phyloP scores from a whole-genome alignment of 2,797 vertebrate genomes.

The Artibeus jamaicensis region DNA sequence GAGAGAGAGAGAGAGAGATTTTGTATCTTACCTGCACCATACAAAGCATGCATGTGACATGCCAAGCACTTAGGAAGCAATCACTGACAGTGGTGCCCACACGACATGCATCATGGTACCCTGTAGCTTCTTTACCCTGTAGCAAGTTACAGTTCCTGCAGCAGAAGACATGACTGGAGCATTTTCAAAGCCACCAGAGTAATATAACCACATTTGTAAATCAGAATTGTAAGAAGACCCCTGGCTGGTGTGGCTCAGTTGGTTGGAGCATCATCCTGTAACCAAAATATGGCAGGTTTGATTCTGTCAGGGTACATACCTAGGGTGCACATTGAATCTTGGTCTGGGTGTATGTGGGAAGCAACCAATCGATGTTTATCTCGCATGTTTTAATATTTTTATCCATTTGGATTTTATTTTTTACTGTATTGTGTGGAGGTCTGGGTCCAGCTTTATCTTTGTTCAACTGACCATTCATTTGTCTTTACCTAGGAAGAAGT shows the following conservation, averaged over 20 bases:
- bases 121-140: not conserved
- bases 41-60: not conserved
- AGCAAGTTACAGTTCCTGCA: not conserved
- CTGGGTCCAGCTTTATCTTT: not conserved
- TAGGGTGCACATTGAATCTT: too few relatives aligned
- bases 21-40: not conserved
- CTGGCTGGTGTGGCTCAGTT: too few relatives aligned
- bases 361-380: too few relatives aligned
- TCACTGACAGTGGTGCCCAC: not conserved
- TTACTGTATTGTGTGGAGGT: not conserved
- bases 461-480: not conserved
- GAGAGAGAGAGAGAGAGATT: not conserved
- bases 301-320: too few relatives aligned
- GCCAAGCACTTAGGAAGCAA: not conserved
- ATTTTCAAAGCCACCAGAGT: not conserved
- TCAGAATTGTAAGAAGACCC: not conserved
- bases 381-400: not conserved
- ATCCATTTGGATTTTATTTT: not conserved
- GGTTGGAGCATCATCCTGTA: too few relatives aligned
- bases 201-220: not conserved
- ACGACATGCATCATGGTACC: not conserved
- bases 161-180: not conserved
- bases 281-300: too few relatives aligned
- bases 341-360: too few relatives aligned
- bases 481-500: not conserved